phyloP scores from a whole-genome alignment of 1,140 invertebrate genomes.

The Idris sp. region DNA sequence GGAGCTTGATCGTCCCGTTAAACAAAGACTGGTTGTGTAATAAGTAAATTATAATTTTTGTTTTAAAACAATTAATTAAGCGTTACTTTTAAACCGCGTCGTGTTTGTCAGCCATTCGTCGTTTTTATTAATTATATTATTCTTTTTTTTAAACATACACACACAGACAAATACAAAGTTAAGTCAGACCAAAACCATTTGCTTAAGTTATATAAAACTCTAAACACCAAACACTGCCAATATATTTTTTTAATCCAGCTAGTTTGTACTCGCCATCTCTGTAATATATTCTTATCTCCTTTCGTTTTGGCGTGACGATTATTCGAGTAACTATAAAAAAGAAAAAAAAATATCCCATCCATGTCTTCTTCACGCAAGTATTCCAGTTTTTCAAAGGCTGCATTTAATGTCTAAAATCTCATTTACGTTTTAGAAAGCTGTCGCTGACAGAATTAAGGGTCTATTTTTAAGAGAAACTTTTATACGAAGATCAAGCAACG shows the following conservation, averaged over 20 bases:
- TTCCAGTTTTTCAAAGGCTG: slow-evolving; percentile 35
- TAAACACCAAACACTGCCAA: slow-evolving; percentile 42
- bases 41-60: slow-evolving; percentile 72
- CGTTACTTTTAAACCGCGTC: slow-evolving; percentile 22
- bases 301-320: slow-evolving; percentile 1
- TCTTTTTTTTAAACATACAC: no score
- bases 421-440: no score
- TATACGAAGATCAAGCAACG: no score
- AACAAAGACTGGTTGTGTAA: slow-evolving; percentile 75
- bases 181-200: no score
- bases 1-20: slow-evolving; percentile 65
- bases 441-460: no score
- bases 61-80: slow-evolving; percentile 65
- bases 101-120: slow-evolving; percentile 16
- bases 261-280: slow-evolving; percentile 12
- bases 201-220: slow-evolving; percentile 1
- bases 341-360: no score
- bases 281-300: slow-evolving; percentile 5
- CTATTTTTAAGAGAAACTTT: background rate
- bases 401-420: slow-evolving; percentile 34
- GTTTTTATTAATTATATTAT: no score
- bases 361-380: slow-evolving; percentile 39
- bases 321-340: background rate
- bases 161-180: no score
- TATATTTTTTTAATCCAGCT: slow-evolving; percentile 37